Percentiles rank a stretch among this genome's conserved stretches.
These are phyloP conservation scores for Philhelius pedissequus DNA, from an alignment of 2,888 invertebrate genomes.

Conservation along the genomic window DNA sequence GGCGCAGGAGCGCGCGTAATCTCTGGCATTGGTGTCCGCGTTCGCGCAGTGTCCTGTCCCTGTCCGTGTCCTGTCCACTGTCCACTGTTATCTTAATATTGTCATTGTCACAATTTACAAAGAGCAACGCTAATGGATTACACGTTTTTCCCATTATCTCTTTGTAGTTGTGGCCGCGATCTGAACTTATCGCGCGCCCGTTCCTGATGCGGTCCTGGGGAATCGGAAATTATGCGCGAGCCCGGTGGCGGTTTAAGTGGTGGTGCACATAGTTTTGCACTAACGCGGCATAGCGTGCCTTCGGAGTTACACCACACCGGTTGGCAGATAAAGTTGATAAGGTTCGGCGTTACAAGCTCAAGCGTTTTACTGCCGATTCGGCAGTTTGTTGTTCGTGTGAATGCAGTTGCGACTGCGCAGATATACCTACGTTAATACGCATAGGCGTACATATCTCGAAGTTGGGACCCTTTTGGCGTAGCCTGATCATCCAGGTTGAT, in stretches of 20 bases:
- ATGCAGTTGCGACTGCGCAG: slow-evolving; percentile 40
- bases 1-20: slow-evolving; percentile 67
- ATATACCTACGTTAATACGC: slow-evolving; percentile 39
- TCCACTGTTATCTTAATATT: slow-evolving; percentile 78
- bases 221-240: slow-evolving; percentile 65
- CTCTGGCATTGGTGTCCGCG: slow-evolving; percentile 49
- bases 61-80: slow-evolving; percentile 61
- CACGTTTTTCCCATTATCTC: slow-evolving; percentile 79
- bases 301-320: slow-evolving; percentile 62
- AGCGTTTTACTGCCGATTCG: slow-evolving; percentile 53
- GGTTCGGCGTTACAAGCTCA: slow-evolving; percentile 52
- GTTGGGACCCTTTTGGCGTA: slow-evolving; percentile 45
- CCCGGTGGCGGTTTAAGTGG: slow-evolving; percentile 68
- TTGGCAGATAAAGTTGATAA: slow-evolving; percentile 68
- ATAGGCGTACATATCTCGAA: slow-evolving; percentile 43
- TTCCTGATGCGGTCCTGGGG: slow-evolving; percentile 21
- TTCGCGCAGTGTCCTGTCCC: slow-evolving; percentile 65
- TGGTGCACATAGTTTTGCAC: slow-evolving; percentile 69
- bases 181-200: slow-evolving; percentile 69
- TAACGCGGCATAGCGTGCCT: slow-evolving; percentile 64
- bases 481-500: slow-evolving; percentile 46
- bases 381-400: slow-evolving; percentile 27
- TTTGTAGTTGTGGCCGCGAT: slow-evolving; percentile 76
- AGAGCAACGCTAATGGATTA: slow-evolving; percentile 79
- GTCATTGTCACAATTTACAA: slow-evolving; percentile 79